Evolutionary conservation across 1,140 invertebrate species (phyloP), one percentile per base, ranked within the genome.

Genomic region (Littorina saxatilis): DNA sequence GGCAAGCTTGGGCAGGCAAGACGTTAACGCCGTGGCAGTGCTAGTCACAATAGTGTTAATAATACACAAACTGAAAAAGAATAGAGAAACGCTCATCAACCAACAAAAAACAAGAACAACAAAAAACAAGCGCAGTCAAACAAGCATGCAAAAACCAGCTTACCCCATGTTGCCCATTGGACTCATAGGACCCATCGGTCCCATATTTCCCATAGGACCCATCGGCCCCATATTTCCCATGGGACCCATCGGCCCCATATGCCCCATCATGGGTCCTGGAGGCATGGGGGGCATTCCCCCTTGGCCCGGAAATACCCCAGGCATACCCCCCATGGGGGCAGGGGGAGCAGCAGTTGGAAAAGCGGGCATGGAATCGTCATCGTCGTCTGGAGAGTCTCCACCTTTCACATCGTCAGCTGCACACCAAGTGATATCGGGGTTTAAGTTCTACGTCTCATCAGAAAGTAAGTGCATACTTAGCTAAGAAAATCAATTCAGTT

Each of bases 161-260:
- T 52, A 55, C 72, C 74, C 74, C 79, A 80, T 80, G 29, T 52
- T 52, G 7, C 32, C 32, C 79, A 82, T 82, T 4, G 80, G 80
- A 9, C 94, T 91, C 93, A 95, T 94, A 75, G 93, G 95, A 82
- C 93, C 94, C 95, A 96, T 96, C 77, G 93, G 93, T 77, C 93
- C 94, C 94, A 96, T 95, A 63, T 92, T 94, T 77, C 93, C 93
- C 95, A 90, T 88, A 43, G 86, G 88, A 43, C 88, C 87, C 93
- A 96, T 95, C 70, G 91, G 94, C 79, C 94, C 94, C 95, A 91
- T 89, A 40, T 88, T 88, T 50, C 88, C 86, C 87, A 89, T 89
- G 61, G 92, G 93, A 92, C 93, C 88, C 93, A 93, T 94, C 93
- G 85, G 88, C 66, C 87, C 87, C 93, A 96, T 95, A 73, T 91